Evolutionary conservation across 2,113 vertebrate genomes (phyloP), one percentile per base, ranked within the genome.

Genomic region (Oreochromis spilurus): DNA sequence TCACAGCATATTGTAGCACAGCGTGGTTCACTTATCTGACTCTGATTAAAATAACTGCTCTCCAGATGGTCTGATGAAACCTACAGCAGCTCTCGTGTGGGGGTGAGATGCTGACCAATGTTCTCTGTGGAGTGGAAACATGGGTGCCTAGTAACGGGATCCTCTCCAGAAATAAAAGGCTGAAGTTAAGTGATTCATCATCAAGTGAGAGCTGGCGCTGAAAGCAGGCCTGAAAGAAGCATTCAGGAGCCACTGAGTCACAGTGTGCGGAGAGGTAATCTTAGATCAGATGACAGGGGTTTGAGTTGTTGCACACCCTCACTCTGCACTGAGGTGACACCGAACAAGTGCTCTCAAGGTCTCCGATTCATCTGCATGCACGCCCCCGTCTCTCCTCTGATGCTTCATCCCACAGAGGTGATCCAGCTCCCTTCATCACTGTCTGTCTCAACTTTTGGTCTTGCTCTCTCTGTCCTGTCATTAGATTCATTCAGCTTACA

Each of bases 241-340:
- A 88, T 91, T 93, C 92, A 93, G 89, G 84, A 89, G 87, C 87
- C 91, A 88, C 90, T 92, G 91, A 95, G 88, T 95, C 93, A 95
- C 90, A 65, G 81, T 75, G 91, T 65, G 91, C 24, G 40, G 85
- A 90, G 72, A 72, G 87, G 53, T 86, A 91, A 93, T 91, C 89
- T 75, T 24, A 88, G 93, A 93, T 95, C 93, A 91, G 87, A 92
- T 95, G 92, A 94, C 92, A 82, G 79, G 84, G 93, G 88, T 84
- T 85, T 86, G 83, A 88, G 82, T 60, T 58, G 84, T 77, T 72
- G 55, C 84, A 75, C 86, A 78, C 85, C 84, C 75, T 87, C 84
- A 14, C 84, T 85, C 81, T 53, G 70, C 86, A 26, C 36, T 58
- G 54, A 94, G 89, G 92, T 95, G 93, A 95, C 82, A 88, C 84